Evolutionary conservation across 1,140 invertebrate genomes (phyloP), one percentile per base, ranked within the genome.

Genomic region (Aleiodes sp.): DNA sequence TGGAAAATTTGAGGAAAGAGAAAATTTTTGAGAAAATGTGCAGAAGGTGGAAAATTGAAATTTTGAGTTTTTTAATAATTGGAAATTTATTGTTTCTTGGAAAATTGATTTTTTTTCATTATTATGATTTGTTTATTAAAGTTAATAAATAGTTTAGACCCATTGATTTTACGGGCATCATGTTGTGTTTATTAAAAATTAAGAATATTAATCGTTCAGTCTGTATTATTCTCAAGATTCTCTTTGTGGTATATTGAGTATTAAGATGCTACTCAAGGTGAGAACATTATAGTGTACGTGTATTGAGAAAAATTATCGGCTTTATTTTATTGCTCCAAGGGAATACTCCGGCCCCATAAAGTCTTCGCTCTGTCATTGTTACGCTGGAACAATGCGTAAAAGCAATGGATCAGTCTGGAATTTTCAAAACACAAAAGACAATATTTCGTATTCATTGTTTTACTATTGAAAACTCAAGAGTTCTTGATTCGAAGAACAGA

Each of bases 401-500:
- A 21, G 46, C 19, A 16, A 52, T 2, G n/a, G n/a, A 21, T 52
- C 46, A 52, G 46, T 52, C 46, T 52, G 46, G 46, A 52, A 2
- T 52, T 52, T 52, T 52, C 3, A 21, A 52, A 52, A n/a, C n/a
- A 52, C 46, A 52, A 52, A 9, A 21, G 46, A 9, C 19, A 52
- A 52, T 21, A 52, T 52, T 52, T 52, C 46, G 26, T 52, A 24
- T 12, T 21, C 46, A 52, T 52, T 52, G 46, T 52, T 31, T 12
- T 26, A 24, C 61, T 24, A 63, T 41, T 41, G 35, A 26, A 28
- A 41, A 57, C 43, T 26, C 46, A 52, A 12, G 46, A 12, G 46
- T 24, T 52, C 46, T 52, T 52, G 46, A 52, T 52, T 52, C 26
- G 10, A 52, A n/a, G n/a, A n/a, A n/a, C n/a, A n/a, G n/a, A n/a